These are phyloP conservation scores for Gymnoscopelus braueri DNA, from an alignment of 2,797 vertebrate genomes.

Conservation along the genomic window DNA sequence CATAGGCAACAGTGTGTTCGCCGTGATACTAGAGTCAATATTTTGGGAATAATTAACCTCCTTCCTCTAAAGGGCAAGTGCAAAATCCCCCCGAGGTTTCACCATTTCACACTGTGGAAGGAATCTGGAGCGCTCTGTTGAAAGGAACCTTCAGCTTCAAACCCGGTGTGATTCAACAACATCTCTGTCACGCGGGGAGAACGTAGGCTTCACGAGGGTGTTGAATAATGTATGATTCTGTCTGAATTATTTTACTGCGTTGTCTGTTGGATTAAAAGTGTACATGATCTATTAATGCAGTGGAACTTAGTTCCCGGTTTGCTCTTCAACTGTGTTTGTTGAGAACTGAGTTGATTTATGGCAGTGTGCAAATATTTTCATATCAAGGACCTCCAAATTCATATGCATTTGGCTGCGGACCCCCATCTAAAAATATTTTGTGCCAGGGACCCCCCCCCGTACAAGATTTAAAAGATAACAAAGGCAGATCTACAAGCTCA, in stretches of 20 bases:
- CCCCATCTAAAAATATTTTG: too few relatives aligned
- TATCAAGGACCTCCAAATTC: too few relatives aligned
- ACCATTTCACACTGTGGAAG: slow-evolving; percentile 14
- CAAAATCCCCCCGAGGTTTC: not conserved
- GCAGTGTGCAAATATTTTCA: too few relatives aligned
- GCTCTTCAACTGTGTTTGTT: not conserved
- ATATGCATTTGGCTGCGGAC: too few relatives aligned
- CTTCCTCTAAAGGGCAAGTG: slow-evolving; percentile 41
- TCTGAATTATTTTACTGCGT: not conserved
- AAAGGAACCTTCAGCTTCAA: not conserved
- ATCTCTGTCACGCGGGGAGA: not conserved
- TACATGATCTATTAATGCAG: slow-evolving; percentile 18
- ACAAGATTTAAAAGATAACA: too few relatives aligned
- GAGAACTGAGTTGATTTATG: slow-evolving; percentile 33
- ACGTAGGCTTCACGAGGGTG: slow-evolving; percentile 6
- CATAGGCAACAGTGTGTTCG: slow-evolving; percentile 60
- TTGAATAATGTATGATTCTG: not conserved
- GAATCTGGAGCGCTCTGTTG: slow-evolving; percentile 31
- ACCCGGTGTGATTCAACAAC: not conserved
- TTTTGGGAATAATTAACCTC: slow-evolving; percentile 60
- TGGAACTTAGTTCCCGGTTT: not conserved
- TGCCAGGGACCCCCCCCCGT: too few relatives aligned
- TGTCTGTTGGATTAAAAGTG: slow-evolving; percentile 11
- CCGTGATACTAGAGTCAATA: slow-evolving; percentile 66
- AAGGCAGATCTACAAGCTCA: too few relatives aligned